Evolutionary conservation across 1,140 invertebrate genomes (phyloP).

Genomic region (Philaenus spumarius): DNA sequence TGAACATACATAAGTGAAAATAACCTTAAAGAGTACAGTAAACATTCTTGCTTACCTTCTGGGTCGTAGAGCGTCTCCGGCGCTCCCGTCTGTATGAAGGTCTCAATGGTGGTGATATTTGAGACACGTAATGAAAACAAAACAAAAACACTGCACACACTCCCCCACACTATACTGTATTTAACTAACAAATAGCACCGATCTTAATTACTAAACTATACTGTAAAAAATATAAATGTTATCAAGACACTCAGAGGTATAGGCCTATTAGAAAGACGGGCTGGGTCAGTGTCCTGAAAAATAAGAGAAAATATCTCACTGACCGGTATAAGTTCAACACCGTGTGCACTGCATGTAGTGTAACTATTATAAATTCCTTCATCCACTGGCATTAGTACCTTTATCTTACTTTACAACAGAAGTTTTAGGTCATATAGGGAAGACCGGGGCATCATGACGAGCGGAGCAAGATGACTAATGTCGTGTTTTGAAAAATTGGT

Average conservation of each 20-base stretch:
- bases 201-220: not conserved
- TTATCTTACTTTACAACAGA: too few relatives aligned
- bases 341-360: constrained; percentile 15
- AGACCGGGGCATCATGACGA: too few relatives aligned
- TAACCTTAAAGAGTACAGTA: too few relatives aligned
- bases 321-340: constrained; percentile 24
- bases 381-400: too few relatives aligned
- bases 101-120: constrained; percentile 9
- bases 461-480: too few relatives aligned
- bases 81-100: constrained; percentile 10
- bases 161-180: not conserved
- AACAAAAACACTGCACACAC: not conserved
- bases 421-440: too few relatives aligned
- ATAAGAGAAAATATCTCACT: not conserved
- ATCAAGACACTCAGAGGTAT: constrained; percentile 15
- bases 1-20: too few relatives aligned
- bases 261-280: constrained; percentile 12
- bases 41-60: constrained; percentile 6
- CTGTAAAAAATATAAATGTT: constrained; percentile 14
- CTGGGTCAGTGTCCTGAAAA: constrained; percentile 1
- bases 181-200: not conserved
- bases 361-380: too few relatives aligned
- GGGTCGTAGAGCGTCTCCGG: constrained; percentile 13
- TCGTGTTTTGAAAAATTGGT: too few relatives aligned
- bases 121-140: not conserved